Conservation (phyloP, 2,888 invertebrate species). For the Cephus rjabovi region DNA sequence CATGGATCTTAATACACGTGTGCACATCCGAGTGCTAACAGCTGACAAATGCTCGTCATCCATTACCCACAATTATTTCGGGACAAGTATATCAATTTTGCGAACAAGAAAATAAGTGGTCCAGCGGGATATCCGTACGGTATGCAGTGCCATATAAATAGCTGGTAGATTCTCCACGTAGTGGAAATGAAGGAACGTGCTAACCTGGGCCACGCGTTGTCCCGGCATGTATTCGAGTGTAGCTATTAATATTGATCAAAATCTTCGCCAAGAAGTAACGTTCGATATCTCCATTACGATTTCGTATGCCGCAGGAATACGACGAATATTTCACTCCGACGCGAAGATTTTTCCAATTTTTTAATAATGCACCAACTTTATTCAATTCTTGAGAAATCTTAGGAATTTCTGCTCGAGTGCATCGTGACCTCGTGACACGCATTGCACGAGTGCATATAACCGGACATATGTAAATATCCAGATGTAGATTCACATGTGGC, state of each 20-base stretch:
- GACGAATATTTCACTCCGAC: background rate
- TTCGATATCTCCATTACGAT: background rate
- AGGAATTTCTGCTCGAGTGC: background rate
- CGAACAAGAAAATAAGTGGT: conserved; percentile 26
- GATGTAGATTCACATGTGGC: conserved; percentile 25
- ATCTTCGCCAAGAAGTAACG: conserved; percentile 13
- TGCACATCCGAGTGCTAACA: background rate
- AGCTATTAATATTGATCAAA: conserved; percentile 23
- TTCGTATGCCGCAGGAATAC: background rate
- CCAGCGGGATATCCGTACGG: conserved; percentile 13
- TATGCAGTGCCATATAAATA: conserved; percentile 6
- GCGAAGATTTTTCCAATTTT: too few species aligned
- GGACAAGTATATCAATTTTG: conserved; percentile 27
- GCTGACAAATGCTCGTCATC: background rate
- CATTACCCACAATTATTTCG: conserved; percentile 31
- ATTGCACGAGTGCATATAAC: conserved; percentile 31
- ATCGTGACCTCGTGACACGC: conserved; percentile 30
- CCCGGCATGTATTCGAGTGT: conserved; percentile 9
- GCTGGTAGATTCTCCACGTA: conserved; percentile 42
- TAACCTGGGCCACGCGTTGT: conserved; percentile 3
- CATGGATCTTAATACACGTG: background rate
- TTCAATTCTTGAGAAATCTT: background rate
- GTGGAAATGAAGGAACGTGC: conserved; percentile 40
- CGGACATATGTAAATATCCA: conserved; percentile 12
- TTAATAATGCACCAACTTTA: background rate